phyloP scores from a whole-genome alignment of 2,888 invertebrate species.

The Agelastica alni region DNA sequence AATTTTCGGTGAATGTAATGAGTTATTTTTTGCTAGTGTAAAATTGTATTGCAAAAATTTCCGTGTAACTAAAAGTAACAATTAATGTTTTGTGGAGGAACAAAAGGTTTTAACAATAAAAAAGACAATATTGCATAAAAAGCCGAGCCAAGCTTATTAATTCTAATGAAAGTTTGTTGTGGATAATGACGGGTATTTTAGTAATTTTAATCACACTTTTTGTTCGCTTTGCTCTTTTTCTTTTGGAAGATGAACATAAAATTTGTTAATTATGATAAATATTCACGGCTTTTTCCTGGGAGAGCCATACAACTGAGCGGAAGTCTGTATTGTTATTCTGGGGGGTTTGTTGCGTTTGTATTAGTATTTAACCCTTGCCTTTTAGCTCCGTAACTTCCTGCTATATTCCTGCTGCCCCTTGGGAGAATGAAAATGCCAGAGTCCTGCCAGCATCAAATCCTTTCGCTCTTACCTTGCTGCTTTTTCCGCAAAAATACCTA shows the following conservation, averaged over 20 bases:
- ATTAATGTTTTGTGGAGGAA: slow-evolving; percentile 1
- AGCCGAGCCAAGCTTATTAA: slow-evolving; percentile 31
- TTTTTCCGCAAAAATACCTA: slow-evolving; percentile 26
- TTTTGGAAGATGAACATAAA: slow-evolving; percentile 55
- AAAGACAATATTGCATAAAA: slow-evolving; percentile 38
- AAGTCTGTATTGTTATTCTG: slow-evolving; percentile 58
- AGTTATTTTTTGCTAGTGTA: too few relatives aligned
- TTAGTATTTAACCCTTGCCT: slow-evolving; percentile 59
- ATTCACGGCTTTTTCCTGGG: slow-evolving; percentile 59
- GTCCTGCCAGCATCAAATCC: slow-evolving; percentile 36
- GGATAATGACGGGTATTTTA: slow-evolving; percentile 47
- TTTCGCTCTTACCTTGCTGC: slow-evolving; percentile 30
- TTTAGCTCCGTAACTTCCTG: slow-evolving; percentile 56
- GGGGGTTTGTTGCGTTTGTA: slow-evolving; percentile 56
- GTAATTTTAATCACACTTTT: slow-evolving; percentile 54
- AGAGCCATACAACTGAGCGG: slow-evolving; percentile 56
- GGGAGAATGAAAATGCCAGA: slow-evolving; percentile 45
- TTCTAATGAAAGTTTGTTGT: slow-evolving; percentile 43
- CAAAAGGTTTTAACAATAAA: slow-evolving; percentile 11
- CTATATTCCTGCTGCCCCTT: slow-evolving; percentile 53
- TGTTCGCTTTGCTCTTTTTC: slow-evolving; percentile 53
- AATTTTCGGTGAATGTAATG: too few relatives aligned
- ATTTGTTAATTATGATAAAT: slow-evolving; percentile 60
- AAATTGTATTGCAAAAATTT: too few relatives aligned
- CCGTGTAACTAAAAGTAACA: too few relatives aligned